These are phyloP conservation scores for Drosophila quasianomalipes DNA, from an alignment of 2,888 invertebrate species.

Conservation along the genomic window DNA sequence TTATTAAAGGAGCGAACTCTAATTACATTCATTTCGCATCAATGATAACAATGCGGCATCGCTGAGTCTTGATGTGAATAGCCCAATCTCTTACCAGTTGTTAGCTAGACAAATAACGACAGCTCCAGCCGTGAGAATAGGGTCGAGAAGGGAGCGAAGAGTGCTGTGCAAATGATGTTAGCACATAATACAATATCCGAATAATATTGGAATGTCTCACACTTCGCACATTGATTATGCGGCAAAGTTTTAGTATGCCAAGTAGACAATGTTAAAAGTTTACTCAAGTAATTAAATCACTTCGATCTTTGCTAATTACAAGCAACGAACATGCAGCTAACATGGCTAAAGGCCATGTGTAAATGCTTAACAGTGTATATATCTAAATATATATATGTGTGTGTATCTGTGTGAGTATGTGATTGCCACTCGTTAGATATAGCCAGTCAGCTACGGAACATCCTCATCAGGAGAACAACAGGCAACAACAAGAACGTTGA, in stretches of 20 bases:
- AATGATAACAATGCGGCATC: constrained; percentile 64
- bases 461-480: constrained; percentile 68
- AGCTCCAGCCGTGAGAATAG: background rate
- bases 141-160: background rate
- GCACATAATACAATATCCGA: constrained; percentile 5
- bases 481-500: constrained; percentile 72
- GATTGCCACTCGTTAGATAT: constrained; percentile 66
- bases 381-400: background rate
- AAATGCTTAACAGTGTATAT: constrained; percentile 1
- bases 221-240: constrained; percentile 58
- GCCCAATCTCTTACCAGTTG: constrained; percentile 18
- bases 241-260: constrained; percentile 70
- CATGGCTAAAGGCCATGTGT: constrained; percentile 24
- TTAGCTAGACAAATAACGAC: constrained; percentile 24
- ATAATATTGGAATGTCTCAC: constrained; percentile 39
- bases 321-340: constrained; percentile 60
- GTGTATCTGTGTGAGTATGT: constrained; percentile 16
- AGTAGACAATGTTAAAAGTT: constrained; percentile 78
- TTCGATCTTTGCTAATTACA: constrained; percentile 82
- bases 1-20: constrained; percentile 67
- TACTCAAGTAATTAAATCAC: constrained; percentile 82
- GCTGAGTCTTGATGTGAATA: constrained; percentile 46
- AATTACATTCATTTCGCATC: constrained; percentile 77
- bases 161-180: background rate
- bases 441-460: constrained; percentile 52